These are phyloP conservation scores for Pterocles gutturalis DNA, from an alignment of 2,113 vertebrate species.

Conservation along the genomic window DNA sequence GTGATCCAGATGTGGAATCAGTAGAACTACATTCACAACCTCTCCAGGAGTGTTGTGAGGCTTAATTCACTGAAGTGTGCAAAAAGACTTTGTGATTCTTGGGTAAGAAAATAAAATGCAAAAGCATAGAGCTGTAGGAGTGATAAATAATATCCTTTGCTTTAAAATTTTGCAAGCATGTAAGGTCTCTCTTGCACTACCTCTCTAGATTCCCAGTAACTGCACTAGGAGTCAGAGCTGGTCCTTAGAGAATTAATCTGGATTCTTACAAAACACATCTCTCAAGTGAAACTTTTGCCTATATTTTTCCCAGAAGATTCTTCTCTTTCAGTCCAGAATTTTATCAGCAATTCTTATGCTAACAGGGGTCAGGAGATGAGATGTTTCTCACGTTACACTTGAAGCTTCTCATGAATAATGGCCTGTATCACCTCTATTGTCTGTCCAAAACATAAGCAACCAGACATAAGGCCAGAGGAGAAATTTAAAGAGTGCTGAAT, in stretches of 20 bases:
- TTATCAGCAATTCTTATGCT: slow-evolving; percentile 91
- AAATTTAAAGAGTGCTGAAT: slow-evolving; percentile 85
- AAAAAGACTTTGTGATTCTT: background rate
- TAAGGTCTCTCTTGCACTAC: background rate
- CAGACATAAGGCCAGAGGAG: slow-evolving; percentile 82
- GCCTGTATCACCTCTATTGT: slow-evolving; percentile 87
- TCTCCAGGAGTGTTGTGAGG: background rate
- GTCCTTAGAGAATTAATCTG: slow-evolving; percentile 23
- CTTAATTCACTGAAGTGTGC: background rate
- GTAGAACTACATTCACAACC: background rate
- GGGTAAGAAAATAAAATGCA: background rate
- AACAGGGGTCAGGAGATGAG: slow-evolving; percentile 94
- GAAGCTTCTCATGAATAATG: slow-evolving; percentile 84
- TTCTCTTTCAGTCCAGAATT: slow-evolving; percentile 80
- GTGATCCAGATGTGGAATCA: background rate
- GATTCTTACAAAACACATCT: slow-evolving; percentile 42
- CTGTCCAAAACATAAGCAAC: slow-evolving; percentile 81
- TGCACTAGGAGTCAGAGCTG: background rate
- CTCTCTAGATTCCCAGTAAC: background rate
- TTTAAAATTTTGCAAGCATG: background rate
- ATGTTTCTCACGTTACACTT: slow-evolving; percentile 93
- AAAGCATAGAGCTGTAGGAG: background rate
- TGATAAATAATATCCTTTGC: background rate
- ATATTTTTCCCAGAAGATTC: slow-evolving; percentile 75
- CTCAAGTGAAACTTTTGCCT: slow-evolving; percentile 61